Conservation (phyloP, 2,888 invertebrate genomes). For the Pandemis cinnamomeana region DNA sequence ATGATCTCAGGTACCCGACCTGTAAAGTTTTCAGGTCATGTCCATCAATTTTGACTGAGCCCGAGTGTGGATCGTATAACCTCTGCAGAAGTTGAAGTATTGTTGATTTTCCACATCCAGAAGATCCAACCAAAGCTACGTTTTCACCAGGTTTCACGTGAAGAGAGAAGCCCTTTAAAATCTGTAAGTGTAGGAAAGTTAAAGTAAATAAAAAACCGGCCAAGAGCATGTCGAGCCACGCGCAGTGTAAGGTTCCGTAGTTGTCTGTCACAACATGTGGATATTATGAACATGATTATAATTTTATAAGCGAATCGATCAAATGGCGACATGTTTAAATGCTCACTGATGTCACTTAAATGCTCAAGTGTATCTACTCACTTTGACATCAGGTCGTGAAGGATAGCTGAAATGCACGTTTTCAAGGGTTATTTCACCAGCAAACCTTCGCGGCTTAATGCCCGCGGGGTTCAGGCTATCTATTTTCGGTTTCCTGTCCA, state of each 20-base stretch:
- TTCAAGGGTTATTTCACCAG: conserved; percentile 88
- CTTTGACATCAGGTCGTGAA: conserved; percentile 88
- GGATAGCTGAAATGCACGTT: conserved; percentile 92
- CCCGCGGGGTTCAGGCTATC: conserved; percentile 87
- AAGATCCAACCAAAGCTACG: conserved; percentile 89
- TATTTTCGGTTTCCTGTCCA: conserved; percentile 89
- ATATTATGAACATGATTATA: no score
- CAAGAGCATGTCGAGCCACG: no score
- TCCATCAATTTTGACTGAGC: conserved; percentile 86
- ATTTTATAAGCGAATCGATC: no score
- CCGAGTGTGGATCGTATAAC: conserved; percentile 87
- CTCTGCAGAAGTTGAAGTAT: conserved; percentile 90
- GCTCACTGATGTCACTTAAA: no score
- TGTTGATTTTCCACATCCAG: conserved; percentile 93
- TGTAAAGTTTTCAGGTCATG: conserved; percentile 88
- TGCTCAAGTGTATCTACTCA: no score
- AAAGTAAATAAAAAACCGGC: neutral
- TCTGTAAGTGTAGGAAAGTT: conserved; percentile 60
- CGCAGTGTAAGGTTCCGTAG: no score
- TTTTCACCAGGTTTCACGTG: conserved; percentile 87
- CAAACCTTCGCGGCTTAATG: conserved; percentile 80
- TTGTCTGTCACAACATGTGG: no score
- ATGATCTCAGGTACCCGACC: conserved; percentile 89
- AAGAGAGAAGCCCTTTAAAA: conserved; percentile 88
- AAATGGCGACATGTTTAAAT: no score